Percentiles rank a stretch among this genome's conserved stretches.
Evolutionary conservation across 1,140 invertebrate species (phyloP).

Genomic region (Hyles euphorbiae): DNA sequence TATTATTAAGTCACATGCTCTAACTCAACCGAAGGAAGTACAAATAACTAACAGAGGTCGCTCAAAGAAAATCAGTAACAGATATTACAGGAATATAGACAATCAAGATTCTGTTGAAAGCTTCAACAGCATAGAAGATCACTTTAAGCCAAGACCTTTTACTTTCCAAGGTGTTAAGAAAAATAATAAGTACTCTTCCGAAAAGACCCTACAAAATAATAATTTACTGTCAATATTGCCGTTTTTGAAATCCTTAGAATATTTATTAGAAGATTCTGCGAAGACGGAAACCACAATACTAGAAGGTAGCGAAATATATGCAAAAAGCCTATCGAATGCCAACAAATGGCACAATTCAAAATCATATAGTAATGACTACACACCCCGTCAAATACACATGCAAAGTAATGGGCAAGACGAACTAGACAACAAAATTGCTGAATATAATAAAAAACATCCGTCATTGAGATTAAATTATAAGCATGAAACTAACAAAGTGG

Average conservation of each 20-base stretch:
- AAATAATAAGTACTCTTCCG: slow-evolving; percentile 13
- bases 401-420: slow-evolving; percentile 23
- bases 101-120: slow-evolving; percentile 21
- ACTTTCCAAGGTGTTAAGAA: slow-evolving; percentile 16
- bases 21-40: slow-evolving; percentile 33
- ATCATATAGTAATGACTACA: slow-evolving; percentile 52
- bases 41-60: slow-evolving; percentile 43
- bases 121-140: slow-evolving; percentile 17
- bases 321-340: slow-evolving; percentile 40
- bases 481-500: slow-evolving; percentile 36
- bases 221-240: slow-evolving; percentile 45
- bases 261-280: slow-evolving; percentile 30
- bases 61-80: slow-evolving; percentile 21
- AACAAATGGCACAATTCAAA: slow-evolving; percentile 64
- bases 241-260: slow-evolving; percentile 54
- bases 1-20: slow-evolving; percentile 41
- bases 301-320: slow-evolving; percentile 31
- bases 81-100: slow-evolving; percentile 39
- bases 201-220: slow-evolving; percentile 19
- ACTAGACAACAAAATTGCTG: slow-evolving; percentile 28
- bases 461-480: slow-evolving; percentile 46
- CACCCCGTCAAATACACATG: slow-evolving; percentile 38
- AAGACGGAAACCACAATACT: slow-evolving; percentile 20
- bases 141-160: slow-evolving; percentile 20
- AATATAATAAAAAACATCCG: slow-evolving; percentile 41